phyloP scores from a whole-genome alignment of 2,113 vertebrate species.

The Sinocyclocheilus grahami region DNA sequence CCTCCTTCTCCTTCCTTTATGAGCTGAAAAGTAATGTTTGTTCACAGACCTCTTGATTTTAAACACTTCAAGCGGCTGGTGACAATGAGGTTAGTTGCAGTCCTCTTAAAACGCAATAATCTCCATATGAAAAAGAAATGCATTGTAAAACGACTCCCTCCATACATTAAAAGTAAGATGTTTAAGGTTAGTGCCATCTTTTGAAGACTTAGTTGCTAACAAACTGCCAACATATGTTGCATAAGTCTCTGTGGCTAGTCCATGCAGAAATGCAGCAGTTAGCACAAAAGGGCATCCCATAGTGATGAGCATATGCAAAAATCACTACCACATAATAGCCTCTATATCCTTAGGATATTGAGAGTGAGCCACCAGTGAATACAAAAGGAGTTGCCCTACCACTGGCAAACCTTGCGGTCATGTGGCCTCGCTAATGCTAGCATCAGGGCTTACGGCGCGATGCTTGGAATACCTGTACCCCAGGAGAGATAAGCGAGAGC shows the following conservation, averaged over 20 bases:
- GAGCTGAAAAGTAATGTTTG: constrained; percentile 63
- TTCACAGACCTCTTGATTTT: constrained; percentile 53
- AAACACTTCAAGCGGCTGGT: constrained; percentile 40
- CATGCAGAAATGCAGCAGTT: constrained; percentile 47
- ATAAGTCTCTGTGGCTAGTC: constrained; percentile 31
- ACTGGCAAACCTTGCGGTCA: constrained; percentile 49
- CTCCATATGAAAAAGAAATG: constrained; percentile 48
- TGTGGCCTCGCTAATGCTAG: constrained; percentile 44
- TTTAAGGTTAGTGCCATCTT: constrained; percentile 9
- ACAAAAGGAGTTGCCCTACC: constrained; percentile 51
- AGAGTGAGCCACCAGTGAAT: constrained; percentile 54
- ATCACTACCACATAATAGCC: constrained; percentile 50
- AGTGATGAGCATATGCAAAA: constrained; percentile 57
- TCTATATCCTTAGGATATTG: constrained; percentile 57
- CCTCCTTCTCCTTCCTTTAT: constrained; percentile 59
- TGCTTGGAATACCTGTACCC: constrained; percentile 45
- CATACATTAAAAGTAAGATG: background rate
- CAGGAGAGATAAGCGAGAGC: constrained; percentile 47
- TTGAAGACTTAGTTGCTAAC: background rate
- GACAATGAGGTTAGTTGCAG: constrained; percentile 19
- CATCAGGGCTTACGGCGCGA: constrained; percentile 40
- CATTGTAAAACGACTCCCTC: background rate
- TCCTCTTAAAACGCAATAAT: constrained; percentile 28
- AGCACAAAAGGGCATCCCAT: constrained; percentile 50
- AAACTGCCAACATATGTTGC: background rate